Percentiles rank a stretch among this genome's conserved stretches.
Evolutionary conservation across 92 coral and sea anemone genomes (phyloP).

Genomic region (Epizoanthus scotinus): DNA sequence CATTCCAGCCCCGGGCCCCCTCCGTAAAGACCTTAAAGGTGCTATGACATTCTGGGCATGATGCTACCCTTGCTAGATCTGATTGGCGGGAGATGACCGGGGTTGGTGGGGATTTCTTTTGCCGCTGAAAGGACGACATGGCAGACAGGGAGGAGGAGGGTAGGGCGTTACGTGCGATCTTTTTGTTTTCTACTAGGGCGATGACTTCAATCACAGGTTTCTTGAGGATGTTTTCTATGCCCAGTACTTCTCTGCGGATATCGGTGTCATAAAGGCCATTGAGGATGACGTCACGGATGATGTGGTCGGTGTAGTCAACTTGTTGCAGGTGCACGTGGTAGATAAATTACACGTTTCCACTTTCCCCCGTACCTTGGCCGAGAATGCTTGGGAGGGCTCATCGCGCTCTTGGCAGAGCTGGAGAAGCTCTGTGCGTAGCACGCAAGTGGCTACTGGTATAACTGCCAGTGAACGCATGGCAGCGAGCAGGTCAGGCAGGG

Average conservation of each 20-base stretch:
- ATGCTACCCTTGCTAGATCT: slow-evolving; percentile 34
- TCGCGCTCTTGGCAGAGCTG: slow-evolving; percentile 32
- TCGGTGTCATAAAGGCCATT: slow-evolving; percentile 32
- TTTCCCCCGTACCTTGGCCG: slow-evolving; percentile 33
- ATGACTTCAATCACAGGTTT: slow-evolving; percentile 34
- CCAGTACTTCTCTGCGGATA: slow-evolving; percentile 39
- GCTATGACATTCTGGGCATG: slow-evolving; percentile 60
- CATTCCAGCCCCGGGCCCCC: slow-evolving; percentile 71
- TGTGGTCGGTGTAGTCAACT: slow-evolving; percentile 3
- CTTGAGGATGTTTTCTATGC: not conserved
- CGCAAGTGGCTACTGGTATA: slow-evolving; percentile 35
- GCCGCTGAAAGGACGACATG: slow-evolving; percentile 26
- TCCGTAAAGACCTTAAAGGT: slow-evolving; percentile 54
- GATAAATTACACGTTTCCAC: slow-evolving; percentile 24
- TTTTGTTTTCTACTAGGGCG: no score
- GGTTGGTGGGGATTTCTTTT: not conserved
- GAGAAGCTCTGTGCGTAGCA: slow-evolving; percentile 37
- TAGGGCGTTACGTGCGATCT: slow-evolving; percentile 46
- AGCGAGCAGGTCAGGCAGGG: slow-evolving; percentile 2
- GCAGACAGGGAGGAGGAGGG: slow-evolving; percentile 33
- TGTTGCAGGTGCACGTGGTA: slow-evolving; percentile 19
- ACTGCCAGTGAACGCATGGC: slow-evolving; percentile 44
- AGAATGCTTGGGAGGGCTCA: slow-evolving; percentile 23
- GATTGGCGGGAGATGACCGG: slow-evolving; percentile 32
- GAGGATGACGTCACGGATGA: slow-evolving; percentile 32